phyloP scores from a whole-genome alignment of 2,888 invertebrate species.

The Coremacera marginata region DNA sequence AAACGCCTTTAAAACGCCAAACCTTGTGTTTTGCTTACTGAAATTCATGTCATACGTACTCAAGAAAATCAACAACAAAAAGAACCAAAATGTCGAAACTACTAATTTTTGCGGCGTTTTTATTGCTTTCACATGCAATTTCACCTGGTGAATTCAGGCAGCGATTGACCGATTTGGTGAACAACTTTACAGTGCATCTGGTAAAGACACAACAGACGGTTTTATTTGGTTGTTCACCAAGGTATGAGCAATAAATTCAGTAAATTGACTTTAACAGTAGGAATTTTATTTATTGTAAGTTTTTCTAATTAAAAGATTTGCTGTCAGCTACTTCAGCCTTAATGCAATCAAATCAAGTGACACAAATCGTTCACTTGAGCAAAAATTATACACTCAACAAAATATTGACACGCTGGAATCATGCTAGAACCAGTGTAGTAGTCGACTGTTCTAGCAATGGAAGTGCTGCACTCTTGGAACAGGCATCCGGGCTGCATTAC shows the following conservation, averaged over 20 bases:
- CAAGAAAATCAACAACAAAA: neutral
- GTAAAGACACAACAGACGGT: constrained; percentile 53
- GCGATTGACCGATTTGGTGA: constrained; percentile 43
- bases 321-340: constrained; percentile 39
- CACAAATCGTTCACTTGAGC: constrained; percentile 49
- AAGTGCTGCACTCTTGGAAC: constrained; percentile 45
- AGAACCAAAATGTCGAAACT: neutral
- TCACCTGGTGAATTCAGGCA: neutral
- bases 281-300: neutral
- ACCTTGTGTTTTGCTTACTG: neutral
- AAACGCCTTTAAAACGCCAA: constrained; percentile 5
- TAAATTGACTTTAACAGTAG: neutral
- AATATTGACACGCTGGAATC: constrained; percentile 50
- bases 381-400: constrained; percentile 41
- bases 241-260: constrained; percentile 48
- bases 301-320: neutral
- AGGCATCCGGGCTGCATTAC: constrained; percentile 53
- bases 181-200: constrained; percentile 51
- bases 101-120: neutral
- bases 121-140: neutral
- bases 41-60: neutral
- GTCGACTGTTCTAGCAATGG: constrained; percentile 55
- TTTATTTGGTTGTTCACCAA: constrained; percentile 54
- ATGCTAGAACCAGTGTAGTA: constrained; percentile 55
- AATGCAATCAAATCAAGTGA: constrained; percentile 51